Conservation (phyloP, 2,113 vertebrate genomes). For the Pteruthius melanotis region DNA sequence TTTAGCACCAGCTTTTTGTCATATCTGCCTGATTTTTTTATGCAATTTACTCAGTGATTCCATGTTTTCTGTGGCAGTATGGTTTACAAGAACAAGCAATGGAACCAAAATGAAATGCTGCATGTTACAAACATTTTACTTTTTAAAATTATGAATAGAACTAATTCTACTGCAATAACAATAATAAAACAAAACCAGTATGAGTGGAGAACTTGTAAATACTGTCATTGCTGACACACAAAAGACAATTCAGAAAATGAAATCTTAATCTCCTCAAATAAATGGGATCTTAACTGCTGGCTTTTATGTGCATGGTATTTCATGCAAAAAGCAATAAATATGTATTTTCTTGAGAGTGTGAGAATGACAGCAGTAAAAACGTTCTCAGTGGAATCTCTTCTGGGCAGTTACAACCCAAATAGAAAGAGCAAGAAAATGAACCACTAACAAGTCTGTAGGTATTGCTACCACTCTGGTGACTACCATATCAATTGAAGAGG, state of each 20-base stretch:
- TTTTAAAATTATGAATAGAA: background rate
- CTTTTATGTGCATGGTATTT: background rate
- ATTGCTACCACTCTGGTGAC: background rate
- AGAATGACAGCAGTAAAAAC: background rate
- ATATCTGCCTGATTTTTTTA: background rate
- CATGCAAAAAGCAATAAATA: background rate
- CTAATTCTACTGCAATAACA: background rate
- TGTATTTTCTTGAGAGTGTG: background rate
- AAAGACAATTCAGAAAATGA: background rate
- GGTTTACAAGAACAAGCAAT: background rate
- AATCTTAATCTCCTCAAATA: background rate
- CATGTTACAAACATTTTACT: background rate
- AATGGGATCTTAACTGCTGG: background rate
- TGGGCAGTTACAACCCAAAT: background rate
- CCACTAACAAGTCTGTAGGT: background rate
- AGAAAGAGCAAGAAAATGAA: background rate
- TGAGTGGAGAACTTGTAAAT: background rate
- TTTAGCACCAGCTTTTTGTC: background rate
- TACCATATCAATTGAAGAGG: background rate
- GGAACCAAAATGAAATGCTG: background rate
- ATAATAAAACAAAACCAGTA: background rate
- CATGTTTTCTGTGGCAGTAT: background rate
- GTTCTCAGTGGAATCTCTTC: background rate
- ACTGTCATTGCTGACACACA: background rate
- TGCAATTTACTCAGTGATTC: background rate